These are phyloP conservation scores for Melanchra persicariae DNA, from an alignment of 2,888 invertebrate genomes.

Conservation along the genomic window DNA sequence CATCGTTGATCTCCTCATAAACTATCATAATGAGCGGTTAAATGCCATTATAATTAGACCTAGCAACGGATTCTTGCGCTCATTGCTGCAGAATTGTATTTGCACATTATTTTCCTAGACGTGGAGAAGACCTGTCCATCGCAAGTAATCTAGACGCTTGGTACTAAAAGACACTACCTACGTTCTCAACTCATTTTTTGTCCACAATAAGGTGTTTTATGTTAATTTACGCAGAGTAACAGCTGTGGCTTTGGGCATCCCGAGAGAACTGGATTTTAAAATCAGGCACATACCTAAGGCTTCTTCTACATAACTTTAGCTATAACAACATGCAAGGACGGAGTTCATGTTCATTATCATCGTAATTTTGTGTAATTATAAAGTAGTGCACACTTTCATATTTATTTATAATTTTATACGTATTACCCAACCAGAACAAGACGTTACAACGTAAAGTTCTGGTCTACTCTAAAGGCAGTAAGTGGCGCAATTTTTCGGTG, in stretches of 20 bases:
- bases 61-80: background rate
- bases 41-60: background rate
- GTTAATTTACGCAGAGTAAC: conserved; percentile 4
- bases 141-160: background rate
- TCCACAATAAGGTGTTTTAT: background rate
- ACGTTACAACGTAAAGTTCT: conserved; percentile 61
- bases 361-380: conserved; percentile 4
- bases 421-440: conserved; percentile 60
- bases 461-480: conserved; percentile 69
- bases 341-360: background rate
- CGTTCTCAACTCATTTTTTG: background rate
- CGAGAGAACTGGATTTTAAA: background rate
- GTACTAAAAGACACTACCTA: background rate
- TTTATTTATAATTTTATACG: conserved; percentile 28
- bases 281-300: background rate
- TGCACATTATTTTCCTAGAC: background rate
- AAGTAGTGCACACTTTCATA: conserved; percentile 28
- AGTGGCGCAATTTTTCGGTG: conserved; percentile 89
- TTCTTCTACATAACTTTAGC: background rate
- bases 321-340: background rate
- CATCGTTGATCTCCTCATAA: conserved; percentile 19
- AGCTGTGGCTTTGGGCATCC: conserved; percentile 2
- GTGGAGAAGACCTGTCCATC: background rate
- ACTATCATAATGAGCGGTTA: conserved; percentile 2
- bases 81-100: conserved; percentile 7